These are phyloP conservation scores for Platalea minor DNA, from an alignment of 2,797 vertebrate genomes.

Conservation along the genomic window DNA sequence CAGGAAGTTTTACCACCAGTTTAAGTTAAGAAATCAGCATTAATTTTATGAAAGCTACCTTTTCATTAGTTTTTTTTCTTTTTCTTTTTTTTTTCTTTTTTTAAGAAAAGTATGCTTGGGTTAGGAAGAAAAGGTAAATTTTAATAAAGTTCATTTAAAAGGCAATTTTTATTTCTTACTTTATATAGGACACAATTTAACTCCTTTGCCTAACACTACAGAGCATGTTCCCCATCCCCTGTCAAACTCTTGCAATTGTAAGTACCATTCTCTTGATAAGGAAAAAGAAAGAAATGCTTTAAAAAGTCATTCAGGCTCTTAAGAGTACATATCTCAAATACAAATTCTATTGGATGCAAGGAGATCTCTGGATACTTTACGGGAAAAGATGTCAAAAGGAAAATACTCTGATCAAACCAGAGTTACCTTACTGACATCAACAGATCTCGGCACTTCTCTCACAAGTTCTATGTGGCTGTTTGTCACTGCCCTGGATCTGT, in stretches of 20 bases:
- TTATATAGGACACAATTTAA: not conserved
- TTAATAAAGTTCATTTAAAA: not conserved
- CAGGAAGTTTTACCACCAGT: not conserved
- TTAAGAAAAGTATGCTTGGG: not conserved
- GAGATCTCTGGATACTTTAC: not conserved
- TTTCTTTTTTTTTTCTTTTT: not conserved
- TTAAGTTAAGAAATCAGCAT: not conserved
- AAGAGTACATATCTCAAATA: not conserved
- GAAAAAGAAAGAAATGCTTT: not conserved
- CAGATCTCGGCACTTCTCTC: not conserved
- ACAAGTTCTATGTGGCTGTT: not conserved
- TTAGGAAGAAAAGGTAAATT: not conserved
- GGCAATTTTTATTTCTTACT: not conserved
- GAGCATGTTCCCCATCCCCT: not conserved
- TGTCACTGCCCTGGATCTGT: not conserved
- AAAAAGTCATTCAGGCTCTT: not conserved
- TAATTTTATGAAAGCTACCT: not conserved
- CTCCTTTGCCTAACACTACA: not conserved
- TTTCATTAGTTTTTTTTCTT: not conserved
- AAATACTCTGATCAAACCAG: constrained; percentile 1
- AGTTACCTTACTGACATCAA: not conserved
- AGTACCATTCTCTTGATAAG: not conserved
- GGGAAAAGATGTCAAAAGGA: not conserved
- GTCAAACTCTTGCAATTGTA: not conserved
- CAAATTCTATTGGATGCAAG: not conserved